Evolutionary conservation across 2,888 invertebrate genomes (phyloP).

Genomic region (Aspidapion aeneum): DNA sequence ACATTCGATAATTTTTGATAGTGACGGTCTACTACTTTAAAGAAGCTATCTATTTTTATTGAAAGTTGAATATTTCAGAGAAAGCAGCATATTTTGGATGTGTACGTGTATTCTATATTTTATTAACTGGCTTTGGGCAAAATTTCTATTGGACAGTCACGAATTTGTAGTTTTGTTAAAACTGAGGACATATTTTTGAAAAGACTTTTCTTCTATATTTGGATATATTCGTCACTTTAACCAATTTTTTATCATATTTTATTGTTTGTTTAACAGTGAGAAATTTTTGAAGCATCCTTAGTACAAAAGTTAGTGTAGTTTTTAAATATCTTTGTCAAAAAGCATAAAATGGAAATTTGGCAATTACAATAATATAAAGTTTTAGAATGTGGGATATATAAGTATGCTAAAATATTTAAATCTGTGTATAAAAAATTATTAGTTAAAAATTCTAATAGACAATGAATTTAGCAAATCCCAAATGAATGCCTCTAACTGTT

Average conservation of each 20-base stretch:
- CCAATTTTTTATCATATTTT: too few relatives aligned
- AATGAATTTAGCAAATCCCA: neutral
- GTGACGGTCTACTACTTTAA: neutral
- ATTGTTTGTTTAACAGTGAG: too few relatives aligned
- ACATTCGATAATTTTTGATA: too few relatives aligned
- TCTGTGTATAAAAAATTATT: neutral
- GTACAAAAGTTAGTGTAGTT: too few relatives aligned
- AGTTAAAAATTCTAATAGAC: neutral
- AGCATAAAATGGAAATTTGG: too few relatives aligned
- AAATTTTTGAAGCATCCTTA: too few relatives aligned
- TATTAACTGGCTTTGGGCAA: conserved; percentile 36
- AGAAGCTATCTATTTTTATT: conserved; percentile 19
- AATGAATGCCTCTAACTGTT: neutral
- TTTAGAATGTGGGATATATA: too few relatives aligned
- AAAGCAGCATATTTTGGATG: conserved; percentile 23
- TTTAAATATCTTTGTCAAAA: too few relatives aligned
- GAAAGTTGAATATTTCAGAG: conserved; percentile 31
- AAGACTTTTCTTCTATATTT: neutral
- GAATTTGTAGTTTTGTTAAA: conserved; percentile 25
- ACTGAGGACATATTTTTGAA: conserved; percentile 1
- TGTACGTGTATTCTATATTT: conserved; percentile 25
- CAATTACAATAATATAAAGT: too few relatives aligned
- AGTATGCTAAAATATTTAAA: neutral
- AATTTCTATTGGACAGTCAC: conserved; percentile 39
- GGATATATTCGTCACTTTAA: too few relatives aligned